These are phyloP conservation scores for Drosophila histrio DNA, from an alignment of 2,888 invertebrate genomes.

Conservation along the genomic window DNA sequence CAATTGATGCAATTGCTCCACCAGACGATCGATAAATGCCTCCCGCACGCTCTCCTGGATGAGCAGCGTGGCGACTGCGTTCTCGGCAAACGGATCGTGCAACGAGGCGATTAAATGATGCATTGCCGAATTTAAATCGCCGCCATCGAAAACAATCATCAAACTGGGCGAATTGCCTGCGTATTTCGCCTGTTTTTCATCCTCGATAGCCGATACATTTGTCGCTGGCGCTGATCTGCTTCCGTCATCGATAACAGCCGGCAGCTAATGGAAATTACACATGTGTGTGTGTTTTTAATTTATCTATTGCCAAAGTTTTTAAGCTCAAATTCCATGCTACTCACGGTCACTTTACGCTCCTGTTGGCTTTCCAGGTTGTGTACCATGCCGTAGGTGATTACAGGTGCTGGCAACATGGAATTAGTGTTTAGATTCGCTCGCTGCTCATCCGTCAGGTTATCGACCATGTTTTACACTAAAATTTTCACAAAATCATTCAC, in stretches of 20 bases:
- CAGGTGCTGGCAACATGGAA: constrained; percentile 5
- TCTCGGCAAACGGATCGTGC: constrained; percentile 63
- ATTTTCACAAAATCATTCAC: constrained; percentile 1
- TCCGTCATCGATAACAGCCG: neutral
- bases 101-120: constrained; percentile 73
- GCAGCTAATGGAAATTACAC: constrained; percentile 25
- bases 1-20: constrained; percentile 47
- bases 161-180: constrained; percentile 53
- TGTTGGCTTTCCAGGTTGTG: constrained; percentile 33
- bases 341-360: constrained; percentile 26
- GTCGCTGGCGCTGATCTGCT: neutral
- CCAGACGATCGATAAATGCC: constrained; percentile 57
- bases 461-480: constrained; percentile 21
- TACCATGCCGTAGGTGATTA: constrained; percentile 50
- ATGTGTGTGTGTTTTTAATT: too few relatives aligned
- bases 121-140: constrained; percentile 78
- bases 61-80: constrained; percentile 72
- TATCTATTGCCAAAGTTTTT: neutral
- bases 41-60: constrained; percentile 78
- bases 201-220: neutral
- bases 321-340: neutral
- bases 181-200: neutral
- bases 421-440: neutral
- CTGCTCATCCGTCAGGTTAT: neutral
- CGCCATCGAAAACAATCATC: constrained; percentile 77